Conservation (phyloP, 2,888 invertebrate genomes). For the Belgica antarctica region DNA sequence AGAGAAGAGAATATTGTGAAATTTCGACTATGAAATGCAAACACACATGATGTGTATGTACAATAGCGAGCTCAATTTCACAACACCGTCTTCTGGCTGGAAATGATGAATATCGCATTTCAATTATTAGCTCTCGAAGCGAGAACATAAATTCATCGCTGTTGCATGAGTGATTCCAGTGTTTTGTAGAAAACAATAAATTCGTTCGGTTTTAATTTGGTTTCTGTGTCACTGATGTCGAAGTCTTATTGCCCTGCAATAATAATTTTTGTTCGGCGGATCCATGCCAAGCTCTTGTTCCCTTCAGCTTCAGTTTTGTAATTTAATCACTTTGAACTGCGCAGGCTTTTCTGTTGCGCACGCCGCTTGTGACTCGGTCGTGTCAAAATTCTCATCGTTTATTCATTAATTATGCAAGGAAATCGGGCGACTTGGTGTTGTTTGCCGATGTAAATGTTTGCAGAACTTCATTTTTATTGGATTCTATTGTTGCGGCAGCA, state of each 20-base stretch:
- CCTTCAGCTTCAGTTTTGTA: too few relatives aligned
- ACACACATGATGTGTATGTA: slow-evolving; percentile 22
- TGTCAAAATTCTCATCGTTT: slow-evolving; percentile 15
- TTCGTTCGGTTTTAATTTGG: too few relatives aligned
- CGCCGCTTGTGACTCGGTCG: slow-evolving; percentile 32
- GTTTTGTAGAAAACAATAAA: too few relatives aligned
- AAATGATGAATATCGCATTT: slow-evolving; percentile 35
- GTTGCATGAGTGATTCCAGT: too few relatives aligned
- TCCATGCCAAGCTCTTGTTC: too few relatives aligned
- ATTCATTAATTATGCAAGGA: slow-evolving; percentile 38
- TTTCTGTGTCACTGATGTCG: neutral
- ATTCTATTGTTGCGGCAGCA: neutral
- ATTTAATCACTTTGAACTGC: slow-evolving; percentile 19
- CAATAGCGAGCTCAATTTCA: slow-evolving; percentile 30
- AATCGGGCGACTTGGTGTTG: neutral
- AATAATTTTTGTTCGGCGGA: neutral
- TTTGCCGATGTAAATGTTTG: neutral
- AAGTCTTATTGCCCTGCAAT: neutral
- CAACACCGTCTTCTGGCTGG: slow-evolving; percentile 25
- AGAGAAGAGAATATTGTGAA: slow-evolving; percentile 24
- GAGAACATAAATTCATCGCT: neutral
- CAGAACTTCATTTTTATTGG: neutral
- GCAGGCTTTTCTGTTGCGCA: neutral
- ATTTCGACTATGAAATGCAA: slow-evolving; percentile 5
- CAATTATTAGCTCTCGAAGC: slow-evolving; percentile 24